Base-by-base conservation (phyloP, 2,113 vertebrate genomes). In the Falco punctatus region DNA sequence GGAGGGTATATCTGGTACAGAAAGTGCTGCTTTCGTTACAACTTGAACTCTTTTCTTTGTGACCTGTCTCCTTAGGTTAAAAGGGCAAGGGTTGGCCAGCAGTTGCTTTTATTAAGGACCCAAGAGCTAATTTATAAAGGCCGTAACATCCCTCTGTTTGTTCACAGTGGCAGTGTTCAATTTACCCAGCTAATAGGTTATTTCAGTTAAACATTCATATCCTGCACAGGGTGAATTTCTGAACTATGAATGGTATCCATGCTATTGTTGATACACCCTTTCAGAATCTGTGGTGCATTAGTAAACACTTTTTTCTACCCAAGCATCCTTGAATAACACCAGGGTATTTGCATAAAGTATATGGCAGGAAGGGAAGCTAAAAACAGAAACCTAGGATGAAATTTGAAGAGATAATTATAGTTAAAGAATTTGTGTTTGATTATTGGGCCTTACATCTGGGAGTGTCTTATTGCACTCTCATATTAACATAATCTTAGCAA, bases 331-430 rank as follows among this genome's bases (percentile, higher is more conserved):
- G 49, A 92, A 55, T 82, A 94, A 71, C 40, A 89, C 17, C 30
- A 85, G 49, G 2, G 1, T 80, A 59, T 59, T 94, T 88, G 38
- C 77, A 57, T 13, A 78, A 87, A 86, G 26, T 55, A 71, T 13
- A 87, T n/a, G 52, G 38, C 69, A 72, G 72, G 74, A 92, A 91
- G 61, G 27, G 66, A 79, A 92, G 61, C 42, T 90, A 81, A 90
- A 94, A 85, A 57, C 57, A 88, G 72, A 94, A 96, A 87, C 42
- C 42, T 48, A 79, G 94, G 86, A 93, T n/a, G 81, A 94, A 95
- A 92, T 58, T 55, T 87, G 88, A 95, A 93, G 86, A 94, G 44
- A 88, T 88, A 96, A 96, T 96, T 91, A 88, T n/a, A 94, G 83
- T 52, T 85, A 70, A 89, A 87, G 67, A 78, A 94, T 79, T 93